Conservation (phyloP, 2,797 vertebrate genomes). For the Podarcis lilfordi region DNA sequence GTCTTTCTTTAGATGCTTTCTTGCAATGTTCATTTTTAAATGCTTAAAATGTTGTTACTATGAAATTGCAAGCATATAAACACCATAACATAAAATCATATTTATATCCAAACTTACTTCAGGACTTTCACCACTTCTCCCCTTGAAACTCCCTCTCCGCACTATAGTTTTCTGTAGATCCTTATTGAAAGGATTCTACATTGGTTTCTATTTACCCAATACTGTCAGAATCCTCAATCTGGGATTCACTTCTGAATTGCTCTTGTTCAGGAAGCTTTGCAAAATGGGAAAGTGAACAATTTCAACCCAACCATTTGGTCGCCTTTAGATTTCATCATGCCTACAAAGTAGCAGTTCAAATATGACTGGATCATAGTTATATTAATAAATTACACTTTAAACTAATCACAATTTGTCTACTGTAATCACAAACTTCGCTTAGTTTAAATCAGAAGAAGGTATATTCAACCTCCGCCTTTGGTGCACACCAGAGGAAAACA, state of each 20-base stretch:
- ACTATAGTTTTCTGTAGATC: too few species aligned
- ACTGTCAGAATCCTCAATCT: background rate
- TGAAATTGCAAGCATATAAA: too few species aligned
- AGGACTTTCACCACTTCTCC: too few species aligned
- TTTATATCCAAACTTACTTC: too few species aligned
- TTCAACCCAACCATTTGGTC: background rate
- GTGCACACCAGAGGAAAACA: background rate
- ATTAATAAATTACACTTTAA: background rate
- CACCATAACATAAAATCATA: too few species aligned
- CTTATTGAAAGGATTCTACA: background rate
- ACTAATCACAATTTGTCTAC: background rate
- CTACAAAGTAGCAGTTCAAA: background rate
- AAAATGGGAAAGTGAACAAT: background rate
- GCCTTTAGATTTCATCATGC: too few species aligned
- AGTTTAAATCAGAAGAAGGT: background rate
- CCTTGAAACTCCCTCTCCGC: too few species aligned
- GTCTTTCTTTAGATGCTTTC: background rate
- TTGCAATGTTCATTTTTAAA: background rate
- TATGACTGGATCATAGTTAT: background rate
- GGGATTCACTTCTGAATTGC: background rate
- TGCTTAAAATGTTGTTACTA: too few species aligned
- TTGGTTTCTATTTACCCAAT: background rate
- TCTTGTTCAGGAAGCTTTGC: background rate
- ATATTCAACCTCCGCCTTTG: background rate
- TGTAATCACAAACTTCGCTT: background rate